Percentiles rank a stretch among this genome's conserved stretches.
phyloP scores from a whole-genome alignment of 2,888 invertebrate species.

The Pilophorus perplexus region DNA sequence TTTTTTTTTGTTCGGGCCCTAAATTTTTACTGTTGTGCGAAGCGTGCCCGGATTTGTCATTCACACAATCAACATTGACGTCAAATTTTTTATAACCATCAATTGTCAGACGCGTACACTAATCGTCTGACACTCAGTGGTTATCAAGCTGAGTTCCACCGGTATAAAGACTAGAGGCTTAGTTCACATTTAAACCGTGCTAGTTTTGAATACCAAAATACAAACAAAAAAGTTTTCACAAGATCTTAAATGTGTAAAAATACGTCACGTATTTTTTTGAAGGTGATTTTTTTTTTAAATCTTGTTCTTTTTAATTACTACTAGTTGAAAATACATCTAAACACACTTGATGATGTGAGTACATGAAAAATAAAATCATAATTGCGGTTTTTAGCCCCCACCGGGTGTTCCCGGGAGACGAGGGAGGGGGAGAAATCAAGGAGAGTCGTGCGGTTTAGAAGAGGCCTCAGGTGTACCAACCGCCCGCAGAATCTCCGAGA shows the following conservation, averaged over 20 bases:
- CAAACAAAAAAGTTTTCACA: slow-evolving; percentile 18
- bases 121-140: too few relatives aligned
- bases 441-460: too few relatives aligned
- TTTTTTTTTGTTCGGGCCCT: too few relatives aligned
- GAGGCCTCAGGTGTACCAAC: too few relatives aligned
- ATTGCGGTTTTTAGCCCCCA: too few relatives aligned
- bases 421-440: neutral
- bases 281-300: slow-evolving; percentile 12
- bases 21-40: too few relatives aligned
- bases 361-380: slow-evolving; percentile 17
- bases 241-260: slow-evolving; percentile 34
- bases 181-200: slow-evolving; percentile 30
- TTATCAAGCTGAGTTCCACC: too few relatives aligned
- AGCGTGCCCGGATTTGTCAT: slow-evolving; percentile 38
- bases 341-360: slow-evolving; percentile 45
- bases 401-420: too few relatives aligned
- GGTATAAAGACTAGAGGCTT: slow-evolving; percentile 36
- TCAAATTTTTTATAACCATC: too few relatives aligned
- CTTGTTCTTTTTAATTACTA: slow-evolving; percentile 38
- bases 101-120: too few relatives aligned
- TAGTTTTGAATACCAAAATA: slow-evolving; percentile 1
- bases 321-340: slow-evolving; percentile 45
- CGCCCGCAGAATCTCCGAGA: too few relatives aligned
- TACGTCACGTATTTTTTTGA: slow-evolving; percentile 17
- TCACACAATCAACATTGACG: slow-evolving; percentile 29